These are phyloP conservation scores for Dysmachus trigonus DNA, from an alignment of 2,888 invertebrate genomes.

Conservation along the genomic window DNA sequence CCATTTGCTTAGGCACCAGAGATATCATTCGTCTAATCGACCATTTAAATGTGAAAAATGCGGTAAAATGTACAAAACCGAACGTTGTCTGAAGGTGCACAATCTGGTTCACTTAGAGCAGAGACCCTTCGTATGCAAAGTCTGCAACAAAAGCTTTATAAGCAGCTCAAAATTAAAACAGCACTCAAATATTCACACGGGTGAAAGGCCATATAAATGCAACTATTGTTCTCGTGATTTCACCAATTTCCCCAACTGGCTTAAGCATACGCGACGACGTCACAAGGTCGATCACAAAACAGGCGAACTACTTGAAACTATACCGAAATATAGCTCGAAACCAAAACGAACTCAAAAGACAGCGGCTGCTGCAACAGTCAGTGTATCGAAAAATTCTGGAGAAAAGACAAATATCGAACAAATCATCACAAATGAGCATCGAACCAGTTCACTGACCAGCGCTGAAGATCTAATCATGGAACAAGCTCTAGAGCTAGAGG, in stretches of 20 bases:
- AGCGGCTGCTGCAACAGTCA: conserved; percentile 47
- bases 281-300: conserved; percentile 67
- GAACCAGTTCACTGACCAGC: conserved; percentile 55
- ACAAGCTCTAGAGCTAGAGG: conserved; percentile 63
- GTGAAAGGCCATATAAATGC: conserved; percentile 69
- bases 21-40: conserved; percentile 62
- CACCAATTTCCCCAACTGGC: conserved; percentile 70
- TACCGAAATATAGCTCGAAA: conserved; percentile 59
- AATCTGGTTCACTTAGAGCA: conserved; percentile 67
- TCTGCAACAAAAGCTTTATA: conserved; percentile 69
- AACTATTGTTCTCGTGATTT: conserved; percentile 70
- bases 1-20: conserved; percentile 63
- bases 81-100: conserved; percentile 69
- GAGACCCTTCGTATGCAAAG: conserved; percentile 67
- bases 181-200: conserved; percentile 70
- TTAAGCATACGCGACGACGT: conserved; percentile 69
- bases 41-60: conserved; percentile 64
- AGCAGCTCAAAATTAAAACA: conserved; percentile 70
- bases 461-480: conserved; percentile 63
- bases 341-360: conserved; percentile 52
- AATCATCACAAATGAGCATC: conserved; percentile 54
- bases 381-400: conserved; percentile 46
- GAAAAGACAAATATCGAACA: conserved; percentile 50
- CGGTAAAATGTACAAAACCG: conserved; percentile 67
- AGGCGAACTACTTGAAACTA: conserved; percentile 61